Conservation (phyloP, 2,888 invertebrate species). For the Cephus sareptanus region DNA sequence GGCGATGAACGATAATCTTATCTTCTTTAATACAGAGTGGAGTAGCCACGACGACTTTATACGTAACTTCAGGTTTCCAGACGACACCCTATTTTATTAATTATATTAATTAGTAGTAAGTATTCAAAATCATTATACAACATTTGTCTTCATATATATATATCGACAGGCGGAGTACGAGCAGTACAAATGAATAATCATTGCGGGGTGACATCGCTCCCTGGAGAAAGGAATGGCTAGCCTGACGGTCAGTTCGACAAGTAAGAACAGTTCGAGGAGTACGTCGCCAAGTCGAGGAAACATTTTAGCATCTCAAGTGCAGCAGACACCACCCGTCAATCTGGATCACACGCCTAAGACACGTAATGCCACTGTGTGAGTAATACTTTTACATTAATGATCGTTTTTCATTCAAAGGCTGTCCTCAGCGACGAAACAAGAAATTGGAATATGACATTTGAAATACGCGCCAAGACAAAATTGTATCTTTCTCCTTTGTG, state of each 20-base stretch:
- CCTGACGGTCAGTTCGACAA: constrained; percentile 59
- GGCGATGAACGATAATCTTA: not conserved
- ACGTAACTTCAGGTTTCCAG: not conserved
- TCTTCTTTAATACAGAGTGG: not conserved
- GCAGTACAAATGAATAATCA: constrained; percentile 2
- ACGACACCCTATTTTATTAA: not conserved
- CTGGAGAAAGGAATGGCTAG: constrained; percentile 60
- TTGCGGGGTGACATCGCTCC: constrained; percentile 20
- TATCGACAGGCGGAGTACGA: not conserved
- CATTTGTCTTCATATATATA: not conserved
- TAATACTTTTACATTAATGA: constrained; percentile 5
- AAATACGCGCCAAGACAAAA: constrained; percentile 2
- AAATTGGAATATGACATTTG: constrained; percentile 5
- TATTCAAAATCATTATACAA: not conserved
- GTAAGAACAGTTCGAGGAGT: constrained; percentile 61
- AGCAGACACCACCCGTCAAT: constrained; percentile 42
- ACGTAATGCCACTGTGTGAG: constrained; percentile 61
- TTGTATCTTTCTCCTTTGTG: not conserved
- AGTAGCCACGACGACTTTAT: not conserved
- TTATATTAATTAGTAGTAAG: not conserved
- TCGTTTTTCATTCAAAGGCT: not conserved
- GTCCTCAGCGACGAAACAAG: not conserved
- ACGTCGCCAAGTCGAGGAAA: constrained; percentile 59
- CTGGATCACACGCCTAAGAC: constrained; percentile 56
- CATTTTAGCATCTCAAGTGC: constrained; percentile 42